Base-by-base conservation (phyloP, 2,113 vertebrate genomes). In the Brachyistius frenatus region DNA sequence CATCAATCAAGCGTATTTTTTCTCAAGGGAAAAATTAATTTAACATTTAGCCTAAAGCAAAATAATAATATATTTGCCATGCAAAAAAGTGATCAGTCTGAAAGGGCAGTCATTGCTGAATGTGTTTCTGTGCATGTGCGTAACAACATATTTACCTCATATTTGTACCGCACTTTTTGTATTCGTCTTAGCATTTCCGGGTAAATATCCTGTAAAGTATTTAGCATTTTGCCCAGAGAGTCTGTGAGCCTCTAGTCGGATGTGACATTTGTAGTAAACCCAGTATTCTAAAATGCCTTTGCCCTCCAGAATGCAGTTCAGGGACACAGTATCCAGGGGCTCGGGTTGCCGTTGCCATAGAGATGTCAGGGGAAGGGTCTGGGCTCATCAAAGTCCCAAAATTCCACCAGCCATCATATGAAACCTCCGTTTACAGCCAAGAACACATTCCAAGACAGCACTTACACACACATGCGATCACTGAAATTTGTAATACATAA, bases 301-400 rank as follows among this genome's bases (percentile, higher is more conserved):
- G 16, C 64, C 54, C 33, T 82, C 57, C 52, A 85, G 81, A 91
- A 89, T 80, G 83, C 63, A 47, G 47, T 54, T 66, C 62, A 52
- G 54, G 31, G 91, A 83, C 55, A 87, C 79, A 83, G 33, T 78
- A 90, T 89, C 81, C 70, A 56, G 10, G 57, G 60, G 76, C 62
- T 94, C 90, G 4, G 76, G 89, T 94, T 93, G 80, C 92, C 1
- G 88, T 93, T 82, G 64, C 86, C 83, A 77, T 85, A 80, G 83
- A 84, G 69, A 89, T 53, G 11, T 56, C 53, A 80, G 72, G 67
- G 44, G 83, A 83, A 50, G 58, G 65, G 62, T 16, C 31, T 44
- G 46, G 64, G 76, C 73, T 73, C 76, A 79, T 88, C 73, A 65
- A 73, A 73, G 84, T 86, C 66, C 55, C 52, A 58, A 84, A 49